Evolutionary conservation across 2,888 invertebrate genomes (phyloP), one percentile per base, ranked within the genome.

Genomic region (Patella pellucida): DNA sequence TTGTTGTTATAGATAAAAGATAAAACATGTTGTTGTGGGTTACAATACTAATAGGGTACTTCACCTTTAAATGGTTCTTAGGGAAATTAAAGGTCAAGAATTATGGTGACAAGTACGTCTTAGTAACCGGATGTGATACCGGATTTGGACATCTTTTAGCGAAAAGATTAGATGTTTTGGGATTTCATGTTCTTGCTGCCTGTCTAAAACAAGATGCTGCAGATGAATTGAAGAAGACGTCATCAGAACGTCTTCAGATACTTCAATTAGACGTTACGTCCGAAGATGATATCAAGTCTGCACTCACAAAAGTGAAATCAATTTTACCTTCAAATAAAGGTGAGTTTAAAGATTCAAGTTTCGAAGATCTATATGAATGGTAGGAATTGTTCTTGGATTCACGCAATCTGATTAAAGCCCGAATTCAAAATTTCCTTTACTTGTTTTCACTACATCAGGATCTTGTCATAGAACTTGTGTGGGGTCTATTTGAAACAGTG

Each of bases 51-150:
- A 41, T 41, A 41, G 41, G 41, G 9, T 41, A 9, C 41, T 41
- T 41, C 41, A 41, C 41, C 41, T 41, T 41, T 0, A 41, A 41
- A 41, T 41, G 41, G 41, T 41, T 41, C 41, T 41, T 41, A 1
- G 41, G 4, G 41, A 41, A 9, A 9, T 41, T 41, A 41, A 41
- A 41, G 41, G 9, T 41, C 41, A 41, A 41, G 11, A 71, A 81
- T 31, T 82, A 80, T 76, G 74, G 54, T 4, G 75, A 78, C 50
- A 81, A 82, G 52, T 77, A 85, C 76, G 86, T 87, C 12, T 75
- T 87, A 11, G 81, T 87, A n/a, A 87, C 87, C n/a, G 88, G 88
- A 14, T 87, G 88, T 78, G 88, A 88, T 76, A 72, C 84, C 0
- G 86, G 88, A 2, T 87, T 88, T 70, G 88, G 87, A 31, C 77